phyloP scores from a whole-genome alignment of 2,113 vertebrate species.

The Orientallactaga bullata region DNA sequence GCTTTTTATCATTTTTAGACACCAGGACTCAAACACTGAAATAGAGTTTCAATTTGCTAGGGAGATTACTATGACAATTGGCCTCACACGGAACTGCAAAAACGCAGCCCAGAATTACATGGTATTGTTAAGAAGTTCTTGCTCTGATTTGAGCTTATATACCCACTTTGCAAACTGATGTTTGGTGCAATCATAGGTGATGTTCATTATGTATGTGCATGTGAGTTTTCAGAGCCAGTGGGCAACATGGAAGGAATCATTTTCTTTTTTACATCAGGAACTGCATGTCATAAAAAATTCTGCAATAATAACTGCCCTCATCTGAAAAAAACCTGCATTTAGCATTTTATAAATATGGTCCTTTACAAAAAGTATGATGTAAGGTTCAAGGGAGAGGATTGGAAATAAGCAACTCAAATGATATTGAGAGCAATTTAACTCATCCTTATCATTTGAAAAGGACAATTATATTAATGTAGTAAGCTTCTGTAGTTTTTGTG shows the following conservation, averaged over 20 bases:
- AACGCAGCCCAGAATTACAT: constrained; percentile 16
- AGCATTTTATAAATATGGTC: not conserved
- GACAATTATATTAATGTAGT: not conserved
- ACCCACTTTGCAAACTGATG: not conserved
- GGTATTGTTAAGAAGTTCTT: constrained; percentile 9
- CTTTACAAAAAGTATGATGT: not conserved
- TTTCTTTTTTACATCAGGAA: not conserved
- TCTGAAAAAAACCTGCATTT: not conserved
- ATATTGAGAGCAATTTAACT: constrained; percentile 12
- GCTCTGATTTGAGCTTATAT: not conserved
- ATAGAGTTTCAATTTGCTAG: constrained; percentile 58
- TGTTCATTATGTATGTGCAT: not conserved
- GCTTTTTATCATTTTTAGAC: constrained; percentile 60
- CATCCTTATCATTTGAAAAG: constrained; percentile 45
- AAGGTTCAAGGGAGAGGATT: not conserved
- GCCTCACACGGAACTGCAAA: not conserved
- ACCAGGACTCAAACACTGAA: constrained; percentile 39
- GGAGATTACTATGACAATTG: constrained; percentile 35
- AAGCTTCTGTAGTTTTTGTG: not conserved
- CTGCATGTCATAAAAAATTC: not conserved
- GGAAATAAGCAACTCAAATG: constrained; percentile 41
- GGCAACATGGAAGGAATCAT: not conserved
- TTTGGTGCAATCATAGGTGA: not conserved
- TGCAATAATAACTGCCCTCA: not conserved
- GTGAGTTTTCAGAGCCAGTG: constrained; percentile 22